These are phyloP conservation scores for Sepioteuthis lessoniana DNA, from an alignment of 2,888 invertebrate genomes.

Conservation along the genomic window DNA sequence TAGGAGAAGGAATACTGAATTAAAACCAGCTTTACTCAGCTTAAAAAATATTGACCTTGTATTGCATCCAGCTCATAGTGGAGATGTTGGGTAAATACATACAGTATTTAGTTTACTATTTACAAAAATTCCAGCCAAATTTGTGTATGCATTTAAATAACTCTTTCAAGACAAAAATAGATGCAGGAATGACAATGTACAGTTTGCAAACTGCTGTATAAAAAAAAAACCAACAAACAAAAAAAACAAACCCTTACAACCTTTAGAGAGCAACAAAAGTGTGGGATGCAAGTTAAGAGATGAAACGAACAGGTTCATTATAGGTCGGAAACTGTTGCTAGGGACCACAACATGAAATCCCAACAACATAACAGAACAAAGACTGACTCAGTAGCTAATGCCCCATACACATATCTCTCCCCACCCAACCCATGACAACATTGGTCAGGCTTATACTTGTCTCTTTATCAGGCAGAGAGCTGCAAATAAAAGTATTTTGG, in stretches of 20 bases:
- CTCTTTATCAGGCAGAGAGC: background rate
- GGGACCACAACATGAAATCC: background rate
- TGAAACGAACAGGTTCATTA: background rate
- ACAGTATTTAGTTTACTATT: no score
- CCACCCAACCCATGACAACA: background rate
- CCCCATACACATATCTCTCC: background rate
- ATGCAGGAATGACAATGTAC: background rate
- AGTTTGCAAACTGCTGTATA: background rate
- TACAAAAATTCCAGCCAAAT: no score
- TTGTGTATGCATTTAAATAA: no score
- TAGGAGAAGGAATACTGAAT: no score
- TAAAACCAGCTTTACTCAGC: no score
- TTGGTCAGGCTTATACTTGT: background rate
- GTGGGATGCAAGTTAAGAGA: background rate
- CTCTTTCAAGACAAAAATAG: background rate
- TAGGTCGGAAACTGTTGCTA: background rate
- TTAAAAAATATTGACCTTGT: no score
- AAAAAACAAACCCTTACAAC: background rate
- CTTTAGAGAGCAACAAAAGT: background rate
- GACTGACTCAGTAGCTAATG: background rate
- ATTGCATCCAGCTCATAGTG: no score
- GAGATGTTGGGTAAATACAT: no score
- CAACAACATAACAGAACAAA: background rate
- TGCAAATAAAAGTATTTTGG: no score
- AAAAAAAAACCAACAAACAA: no score